Evolutionary conservation across 1,140 invertebrate species (phyloP), one percentile per base, ranked within the genome.

Genomic region (Nebria ingens): DNA sequence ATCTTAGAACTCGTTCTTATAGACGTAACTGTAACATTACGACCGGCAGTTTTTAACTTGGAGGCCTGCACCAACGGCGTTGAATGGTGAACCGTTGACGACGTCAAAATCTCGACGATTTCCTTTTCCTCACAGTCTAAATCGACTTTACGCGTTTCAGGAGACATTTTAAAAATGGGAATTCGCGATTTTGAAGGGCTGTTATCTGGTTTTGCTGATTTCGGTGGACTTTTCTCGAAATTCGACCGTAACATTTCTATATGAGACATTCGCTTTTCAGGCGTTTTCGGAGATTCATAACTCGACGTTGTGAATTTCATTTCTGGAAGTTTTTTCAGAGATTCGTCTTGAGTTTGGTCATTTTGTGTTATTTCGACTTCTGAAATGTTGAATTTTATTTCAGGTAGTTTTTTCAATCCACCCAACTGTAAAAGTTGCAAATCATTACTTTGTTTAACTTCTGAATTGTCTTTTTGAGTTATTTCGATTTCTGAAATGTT

Each of bases 271-370:
- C 77, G 59, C 54, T 71, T 72, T 53, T 70, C 68, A 6, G 67
- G 64, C 12, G 62, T 62, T 56, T 65, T 71, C 2, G 59, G 56
- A 0, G 71, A 68, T 71, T 79, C 77, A 61, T 80, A 79, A 21
- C 76, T 79, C 0, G 79, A 74, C 17, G 79, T 80, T 21, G 74
- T 71, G 63, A 80, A 80, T 65, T 77, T 73, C 55, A 80, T 80
- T 52, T 77, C 74, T 52, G 73, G 67, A 20, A 70, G 53, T 59
- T 66, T 69, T 57, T 69, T 68, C 38, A 68, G 54, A 51, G 68
- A 64, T 53, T 69, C 67, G n/a, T n/a, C n/a, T n/a, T n/a, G n/a
- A n/a, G n/a, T n/a, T n/a, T n/a, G 2, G 62, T 67, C 15, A 68
- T 65, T 54, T 69, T 65, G 40, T 69, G 64, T n/a, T n/a, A n/a